These are phyloP conservation scores for Tenualosa ilisha DNA, from an alignment of 2,797 vertebrate species.

Conservation along the genomic window DNA sequence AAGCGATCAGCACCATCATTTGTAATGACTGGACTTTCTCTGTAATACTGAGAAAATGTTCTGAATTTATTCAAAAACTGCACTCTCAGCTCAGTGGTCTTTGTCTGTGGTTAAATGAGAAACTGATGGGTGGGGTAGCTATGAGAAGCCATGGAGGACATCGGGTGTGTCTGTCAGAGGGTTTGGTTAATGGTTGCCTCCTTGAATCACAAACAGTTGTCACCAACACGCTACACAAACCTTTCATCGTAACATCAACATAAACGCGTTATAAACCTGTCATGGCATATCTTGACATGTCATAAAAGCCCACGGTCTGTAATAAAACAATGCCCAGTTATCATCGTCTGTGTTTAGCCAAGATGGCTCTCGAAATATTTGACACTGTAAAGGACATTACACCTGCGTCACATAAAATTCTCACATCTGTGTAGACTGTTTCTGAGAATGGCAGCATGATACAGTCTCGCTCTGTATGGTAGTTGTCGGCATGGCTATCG, in stretches of 20 bases:
- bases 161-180: not conserved
- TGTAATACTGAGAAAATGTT: not conserved
- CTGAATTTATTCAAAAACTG: not conserved
- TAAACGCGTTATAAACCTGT: not conserved
- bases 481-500: not conserved
- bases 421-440: not conserved
- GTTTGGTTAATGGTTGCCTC: not conserved
- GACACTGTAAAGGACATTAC: not conserved
- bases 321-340: not conserved
- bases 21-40: not conserved
- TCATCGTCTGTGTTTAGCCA: not conserved
- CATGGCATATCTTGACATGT: not conserved
- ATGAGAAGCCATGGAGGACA: not conserved
- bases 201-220: slow-evolving; percentile 4
- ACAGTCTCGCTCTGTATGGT: not conserved
- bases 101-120: no score
- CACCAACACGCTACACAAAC: not conserved
- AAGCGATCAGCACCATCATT: not conserved
- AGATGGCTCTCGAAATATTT: not conserved
- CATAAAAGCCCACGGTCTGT: not conserved
- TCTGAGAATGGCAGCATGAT: not conserved
- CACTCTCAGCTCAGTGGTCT: not conserved
- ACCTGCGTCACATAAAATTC: not conserved
- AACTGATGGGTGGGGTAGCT: not conserved
- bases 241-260: not conserved